These are phyloP conservation scores for Alouatta palliata DNA, from an alignment of 2,113 vertebrate genomes.

Conservation along the genomic window DNA sequence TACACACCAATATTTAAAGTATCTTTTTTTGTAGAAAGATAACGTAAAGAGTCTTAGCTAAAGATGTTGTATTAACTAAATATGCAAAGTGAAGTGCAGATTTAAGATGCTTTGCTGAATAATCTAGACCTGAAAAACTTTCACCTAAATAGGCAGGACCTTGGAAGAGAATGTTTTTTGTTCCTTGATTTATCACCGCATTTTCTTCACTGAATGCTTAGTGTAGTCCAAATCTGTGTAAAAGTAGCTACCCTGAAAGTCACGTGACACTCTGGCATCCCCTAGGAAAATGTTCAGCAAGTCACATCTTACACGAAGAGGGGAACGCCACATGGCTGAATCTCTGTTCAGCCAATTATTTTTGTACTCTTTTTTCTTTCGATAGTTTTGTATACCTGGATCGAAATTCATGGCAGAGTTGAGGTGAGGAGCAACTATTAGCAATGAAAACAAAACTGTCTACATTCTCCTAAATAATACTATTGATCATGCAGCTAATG, in stretches of 20 bases:
- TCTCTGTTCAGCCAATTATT: background rate
- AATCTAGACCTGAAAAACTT: background rate
- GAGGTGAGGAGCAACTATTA: background rate
- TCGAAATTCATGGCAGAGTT: background rate
- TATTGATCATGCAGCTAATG: background rate
- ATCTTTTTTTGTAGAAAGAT: background rate
- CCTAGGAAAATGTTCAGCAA: background rate
- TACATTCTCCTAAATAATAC: background rate
- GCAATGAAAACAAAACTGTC: background rate
- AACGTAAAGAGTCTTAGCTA: background rate
- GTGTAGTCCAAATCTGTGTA: background rate
- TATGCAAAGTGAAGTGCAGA: background rate
- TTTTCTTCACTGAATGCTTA: slow-evolving; percentile 1
- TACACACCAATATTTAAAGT: background rate
- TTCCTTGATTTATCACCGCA: background rate
- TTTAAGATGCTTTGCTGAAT: background rate
- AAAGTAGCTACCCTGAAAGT: background rate
- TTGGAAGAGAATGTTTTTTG: background rate
- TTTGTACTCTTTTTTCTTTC: background rate
- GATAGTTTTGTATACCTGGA: background rate
- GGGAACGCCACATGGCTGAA: background rate
- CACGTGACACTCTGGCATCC: background rate
- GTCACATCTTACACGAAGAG: background rate
- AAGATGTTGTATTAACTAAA: background rate
- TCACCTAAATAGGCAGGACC: background rate